Base-by-base conservation (phyloP, 2,113 vertebrate genomes). In the Marmota flaviventris region DNA sequence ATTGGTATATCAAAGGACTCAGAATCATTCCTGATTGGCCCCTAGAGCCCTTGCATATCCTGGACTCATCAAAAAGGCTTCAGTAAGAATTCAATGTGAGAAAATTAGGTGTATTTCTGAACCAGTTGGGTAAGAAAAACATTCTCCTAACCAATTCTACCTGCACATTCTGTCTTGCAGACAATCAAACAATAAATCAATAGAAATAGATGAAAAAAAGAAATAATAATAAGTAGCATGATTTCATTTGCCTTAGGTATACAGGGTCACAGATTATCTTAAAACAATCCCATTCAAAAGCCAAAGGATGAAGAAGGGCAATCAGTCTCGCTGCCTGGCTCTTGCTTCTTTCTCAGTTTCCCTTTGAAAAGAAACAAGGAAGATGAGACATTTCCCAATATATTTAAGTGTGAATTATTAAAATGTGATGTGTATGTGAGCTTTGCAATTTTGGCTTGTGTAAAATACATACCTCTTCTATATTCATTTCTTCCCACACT, bases 241-340 rank as follows among this genome's bases (percentile, higher is more conserved):
- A 48, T 56, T 56, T 69, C 14, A 42, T 94, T 96, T 96, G 90
- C 94, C 96, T 97, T 95, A 95, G 76, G 92, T 51, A 39, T 17
- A 96, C 95, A 97, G 95, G 97, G 94, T 96, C 72, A 92, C 48
- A 93, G 67, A 92, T 48, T 81, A 67, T 63, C 27, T 91, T 94
- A 34, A 61, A 84, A 88, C 8, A 77, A 51, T 42, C 70, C 73
- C 51, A 7, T 17, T 70, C n/a, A 34, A 85, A 95, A 95, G 63
- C 76, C 75, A 76, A 92, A 95, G 56, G 37, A 85, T n/a, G 27
- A 90, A 51, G 29, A 78, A 42, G 72, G 84, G 51, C 75, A 61
- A 34, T 32, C 70, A 37, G 13, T 27, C 14, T 51, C 65, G 14
- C 27, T 78, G 1, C 11, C 70, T 67, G 70, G 51, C 37, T 76